Evolutionary conservation across 2,797 vertebrate genomes (phyloP), one percentile per base, ranked within the genome.

Genomic region (Chromis chromis): DNA sequence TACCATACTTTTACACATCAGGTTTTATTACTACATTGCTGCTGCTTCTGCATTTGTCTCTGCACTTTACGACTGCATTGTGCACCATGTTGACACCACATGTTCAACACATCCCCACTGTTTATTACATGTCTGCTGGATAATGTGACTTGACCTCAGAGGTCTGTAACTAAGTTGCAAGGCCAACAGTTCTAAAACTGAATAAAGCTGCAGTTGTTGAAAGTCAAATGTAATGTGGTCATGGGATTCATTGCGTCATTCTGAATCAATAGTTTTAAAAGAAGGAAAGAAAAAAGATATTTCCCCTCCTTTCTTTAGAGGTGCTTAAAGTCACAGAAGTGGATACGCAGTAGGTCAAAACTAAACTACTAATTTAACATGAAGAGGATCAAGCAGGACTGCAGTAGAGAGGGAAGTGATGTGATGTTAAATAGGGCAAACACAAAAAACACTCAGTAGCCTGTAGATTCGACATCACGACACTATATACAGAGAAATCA

Each of bases 171-270:
- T 36, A 11, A 19, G 44, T 46, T n/a, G 17, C 44, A n/a, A 17
- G 7, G 25, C 3, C 56, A 57, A 24, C 24, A 19, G 16, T 13
- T 62, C 28, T 52, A 10, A 48, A 24, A 42, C n/a, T 62, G 12
- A 56, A 49, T 57, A 57, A 44, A 42, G 46, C 14, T n/a, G 22
- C 36, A 48, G 2, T 14, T 13, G n/a, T 48, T 28, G 2, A 33
- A 70, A 24, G 44, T 31, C 54, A 59, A 24, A 52, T 56, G 39
- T 33, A 40, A 58, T 49, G 27, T 14, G 5, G 11, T 66, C 55
- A 66, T 66, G 50, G 12, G 53, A 53, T 49, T 48, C 44, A 21
- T 22, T 21, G 46, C n/a, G n/a, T 4, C 21, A 22, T 16, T 17
- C 4, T 46, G 46, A 49, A 11, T 49, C 8, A 49, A 31, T 31